Evolutionary conservation across 2,888 invertebrate species (phyloP).

Genomic region (Ecliptopera silaceata): DNA sequence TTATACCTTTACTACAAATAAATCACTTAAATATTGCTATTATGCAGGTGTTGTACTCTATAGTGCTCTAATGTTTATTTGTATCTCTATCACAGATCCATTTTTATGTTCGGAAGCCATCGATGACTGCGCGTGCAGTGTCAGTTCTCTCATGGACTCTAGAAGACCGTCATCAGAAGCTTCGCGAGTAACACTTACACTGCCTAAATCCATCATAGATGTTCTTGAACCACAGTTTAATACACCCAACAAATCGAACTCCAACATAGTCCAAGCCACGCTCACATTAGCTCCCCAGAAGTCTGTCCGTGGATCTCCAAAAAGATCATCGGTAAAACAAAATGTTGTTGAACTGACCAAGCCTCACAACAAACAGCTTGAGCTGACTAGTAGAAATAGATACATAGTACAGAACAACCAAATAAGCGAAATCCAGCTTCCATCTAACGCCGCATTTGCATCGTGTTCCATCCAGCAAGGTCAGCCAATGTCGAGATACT

Average conservation of each 20-base stretch:
- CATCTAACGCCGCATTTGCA: slow-evolving; percentile 69
- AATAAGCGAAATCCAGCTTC: slow-evolving; percentile 79
- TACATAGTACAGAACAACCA: slow-evolving; percentile 81
- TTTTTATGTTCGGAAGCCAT: slow-evolving; percentile 78
- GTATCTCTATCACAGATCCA: slow-evolving; percentile 73
- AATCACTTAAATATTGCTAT: too few species aligned
- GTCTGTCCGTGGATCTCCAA: slow-evolving; percentile 73
- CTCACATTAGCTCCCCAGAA: slow-evolving; percentile 85
- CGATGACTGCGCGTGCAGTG: slow-evolving; percentile 87
- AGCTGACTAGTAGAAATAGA: slow-evolving; percentile 76
- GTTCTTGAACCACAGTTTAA: slow-evolving; percentile 83
- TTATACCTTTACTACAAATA: neutral
- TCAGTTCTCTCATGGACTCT: slow-evolving; percentile 85
- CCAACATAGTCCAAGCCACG: slow-evolving; percentile 85
- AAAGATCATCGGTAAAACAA: slow-evolving; percentile 74
- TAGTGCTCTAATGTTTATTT: neutral
- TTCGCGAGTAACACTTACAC: slow-evolving; percentile 79
- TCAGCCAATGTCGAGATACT: slow-evolving; percentile 81
- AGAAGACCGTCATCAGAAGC: slow-evolving; percentile 83
- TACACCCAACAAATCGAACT: slow-evolving; percentile 76
- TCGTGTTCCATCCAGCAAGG: slow-evolving; percentile 75
- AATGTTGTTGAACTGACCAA: slow-evolving; percentile 68
- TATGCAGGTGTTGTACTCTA: too few species aligned
- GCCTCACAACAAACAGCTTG: slow-evolving; percentile 72
- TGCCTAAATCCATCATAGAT: slow-evolving; percentile 78